These are phyloP conservation scores for Leucoraja ocellata DNA, from an alignment of 2,797 vertebrate species.

Conservation along the genomic window DNA sequence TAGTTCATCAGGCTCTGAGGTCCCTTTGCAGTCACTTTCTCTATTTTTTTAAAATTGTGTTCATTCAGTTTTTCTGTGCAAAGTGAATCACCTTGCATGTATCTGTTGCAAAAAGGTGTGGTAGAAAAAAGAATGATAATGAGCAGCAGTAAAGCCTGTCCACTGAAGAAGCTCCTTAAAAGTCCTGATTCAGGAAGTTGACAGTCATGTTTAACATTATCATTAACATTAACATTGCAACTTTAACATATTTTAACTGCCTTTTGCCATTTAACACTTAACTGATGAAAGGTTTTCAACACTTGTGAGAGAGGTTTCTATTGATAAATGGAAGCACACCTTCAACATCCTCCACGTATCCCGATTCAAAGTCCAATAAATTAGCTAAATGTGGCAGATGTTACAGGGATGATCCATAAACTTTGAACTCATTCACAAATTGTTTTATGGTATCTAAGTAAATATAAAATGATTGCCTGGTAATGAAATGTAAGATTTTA, in stretches of 20 bases:
- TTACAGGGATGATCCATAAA: not conserved
- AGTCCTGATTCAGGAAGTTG: not conserved
- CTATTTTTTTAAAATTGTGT: not conserved
- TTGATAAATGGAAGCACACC: not conserved
- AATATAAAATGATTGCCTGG: not conserved
- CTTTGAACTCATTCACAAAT: constrained; percentile 1
- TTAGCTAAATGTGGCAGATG: not conserved
- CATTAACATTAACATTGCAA: not conserved
- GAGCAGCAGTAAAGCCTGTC: not conserved
- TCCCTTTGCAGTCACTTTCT: not conserved
- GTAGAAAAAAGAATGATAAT: not conserved
- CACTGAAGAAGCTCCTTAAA: not conserved
- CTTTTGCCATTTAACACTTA: not conserved
- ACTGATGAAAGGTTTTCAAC: not conserved
- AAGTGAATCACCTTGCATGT: not conserved
- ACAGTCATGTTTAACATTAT: too few relatives aligned
- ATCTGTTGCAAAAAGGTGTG: not conserved
- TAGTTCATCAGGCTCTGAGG: not conserved
- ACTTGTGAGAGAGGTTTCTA: not conserved
- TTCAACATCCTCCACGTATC: not conserved
- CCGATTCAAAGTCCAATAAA: constrained; percentile 24
- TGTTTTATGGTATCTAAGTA: not conserved
- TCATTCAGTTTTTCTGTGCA: not conserved
- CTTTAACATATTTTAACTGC: not conserved
- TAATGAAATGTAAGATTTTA: not conserved